Evolutionary conservation across 2,797 vertebrate genomes (phyloP).

Genomic region (Lacerta bilineata): DNA sequence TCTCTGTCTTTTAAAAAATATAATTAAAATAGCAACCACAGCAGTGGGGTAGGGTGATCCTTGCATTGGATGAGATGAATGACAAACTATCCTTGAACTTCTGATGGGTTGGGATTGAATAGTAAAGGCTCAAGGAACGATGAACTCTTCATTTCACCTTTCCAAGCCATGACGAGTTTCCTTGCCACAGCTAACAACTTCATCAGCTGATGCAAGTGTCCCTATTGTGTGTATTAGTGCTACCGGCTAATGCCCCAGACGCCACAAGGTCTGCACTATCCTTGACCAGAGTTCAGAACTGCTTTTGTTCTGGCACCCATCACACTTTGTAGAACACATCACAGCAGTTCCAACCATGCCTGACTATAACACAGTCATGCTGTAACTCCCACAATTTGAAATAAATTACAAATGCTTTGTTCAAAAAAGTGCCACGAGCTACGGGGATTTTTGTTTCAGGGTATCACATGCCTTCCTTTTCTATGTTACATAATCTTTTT

Average conservation of each 20-base stretch:
- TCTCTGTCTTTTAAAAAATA: neutral
- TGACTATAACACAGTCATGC: constrained; percentile 33
- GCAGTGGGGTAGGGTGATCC: neutral
- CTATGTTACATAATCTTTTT: constrained; percentile 57
- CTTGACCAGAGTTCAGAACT: neutral
- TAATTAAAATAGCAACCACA: neutral
- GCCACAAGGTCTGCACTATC: neutral
- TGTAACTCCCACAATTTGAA: constrained; percentile 36
- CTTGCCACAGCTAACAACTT: neutral
- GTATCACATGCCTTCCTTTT: constrained; percentile 50
- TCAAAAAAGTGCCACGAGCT: constrained; percentile 24
- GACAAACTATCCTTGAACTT: neutral
- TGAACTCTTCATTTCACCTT: neutral
- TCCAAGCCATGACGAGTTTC: neutral
- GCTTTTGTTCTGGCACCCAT: neutral
- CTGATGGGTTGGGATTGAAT: neutral
- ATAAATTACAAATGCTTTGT: constrained; percentile 25
- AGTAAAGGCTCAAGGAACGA: neutral
- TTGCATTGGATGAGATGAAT: neutral
- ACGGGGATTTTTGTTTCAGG: constrained; percentile 30
- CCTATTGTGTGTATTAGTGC: neutral
- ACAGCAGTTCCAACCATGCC: constrained; percentile 2
- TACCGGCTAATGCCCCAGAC: neutral
- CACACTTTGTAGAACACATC: neutral
- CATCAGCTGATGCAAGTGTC: neutral